phyloP scores from a whole-genome alignment of 1,140 invertebrate genomes.

The Batillaria attramentaria region DNA sequence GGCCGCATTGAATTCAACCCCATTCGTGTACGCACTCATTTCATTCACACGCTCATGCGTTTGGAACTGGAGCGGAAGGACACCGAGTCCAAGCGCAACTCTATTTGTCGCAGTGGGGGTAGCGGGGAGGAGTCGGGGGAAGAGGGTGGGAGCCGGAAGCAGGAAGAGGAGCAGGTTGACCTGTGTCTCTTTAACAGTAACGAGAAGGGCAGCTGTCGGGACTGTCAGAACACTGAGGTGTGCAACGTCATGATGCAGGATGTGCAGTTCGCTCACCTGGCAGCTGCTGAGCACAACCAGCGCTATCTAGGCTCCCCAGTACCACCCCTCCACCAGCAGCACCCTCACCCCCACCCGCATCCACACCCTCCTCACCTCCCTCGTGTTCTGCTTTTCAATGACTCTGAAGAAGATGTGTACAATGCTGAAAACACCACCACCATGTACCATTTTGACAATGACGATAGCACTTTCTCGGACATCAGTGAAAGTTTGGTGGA shows the following conservation, averaged over 20 bases:
- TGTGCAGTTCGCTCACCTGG: constrained; percentile 59
- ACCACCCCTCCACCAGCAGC: constrained; percentile 19
- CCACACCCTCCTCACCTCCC: constrained; percentile 52
- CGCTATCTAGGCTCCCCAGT: constrained; percentile 24
- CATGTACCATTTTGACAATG: constrained; percentile 76
- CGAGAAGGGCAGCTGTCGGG: constrained; percentile 68
- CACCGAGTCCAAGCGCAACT: constrained; percentile 30
- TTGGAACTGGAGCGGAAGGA: constrained; percentile 91
- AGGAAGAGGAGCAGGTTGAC: constrained; percentile 46
- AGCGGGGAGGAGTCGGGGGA: constrained; percentile 24
- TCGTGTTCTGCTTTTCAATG: constrained; percentile 63
- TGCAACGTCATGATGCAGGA: constrained; percentile 69
- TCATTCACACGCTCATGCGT: constrained; percentile 96
- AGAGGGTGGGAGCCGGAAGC: constrained; percentile 19
- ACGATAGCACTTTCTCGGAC: constrained; percentile 78
- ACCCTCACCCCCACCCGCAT: constrained; percentile 28
- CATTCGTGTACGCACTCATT: constrained; percentile 95
- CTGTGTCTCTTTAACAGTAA: constrained; percentile 68
- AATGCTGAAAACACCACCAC: constrained; percentile 78
- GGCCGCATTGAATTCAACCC: constrained; percentile 98
- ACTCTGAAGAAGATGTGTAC: constrained; percentile 74
- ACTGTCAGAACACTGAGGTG: constrained; percentile 70
- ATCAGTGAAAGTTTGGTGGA: constrained; percentile 71
- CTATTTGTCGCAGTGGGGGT: background rate
- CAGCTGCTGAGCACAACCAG: constrained; percentile 33